A percentile compares a stretch with the other conserved stretches of the same genome.
Evolutionary conservation across 2,113 vertebrate genomes (phyloP).

Genomic region (Sebastes fasciatus): DNA sequence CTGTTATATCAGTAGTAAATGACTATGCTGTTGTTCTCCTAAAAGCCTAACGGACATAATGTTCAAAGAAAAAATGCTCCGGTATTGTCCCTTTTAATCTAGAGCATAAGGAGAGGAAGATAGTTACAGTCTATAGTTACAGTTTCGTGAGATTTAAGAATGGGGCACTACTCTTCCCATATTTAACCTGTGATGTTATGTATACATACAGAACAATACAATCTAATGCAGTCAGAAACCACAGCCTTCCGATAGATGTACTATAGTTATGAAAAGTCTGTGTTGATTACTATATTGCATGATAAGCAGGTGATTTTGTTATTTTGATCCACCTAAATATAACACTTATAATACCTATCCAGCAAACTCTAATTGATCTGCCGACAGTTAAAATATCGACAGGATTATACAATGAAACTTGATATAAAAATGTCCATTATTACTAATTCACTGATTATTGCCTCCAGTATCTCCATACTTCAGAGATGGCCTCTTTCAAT

Average conservation of each 20-base stretch:
- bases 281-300: too few species aligned
- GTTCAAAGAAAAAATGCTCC: conserved; percentile 1
- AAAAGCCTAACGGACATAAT: conserved; percentile 45
- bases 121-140: background rate
- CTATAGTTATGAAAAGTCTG: background rate
- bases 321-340: too few species aligned
- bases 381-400: too few species aligned
- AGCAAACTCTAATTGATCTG: too few species aligned
- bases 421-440: too few species aligned
- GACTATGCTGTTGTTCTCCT: conserved; percentile 46
- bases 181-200: background rate
- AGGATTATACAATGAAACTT: too few species aligned
- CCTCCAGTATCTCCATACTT: too few species aligned
- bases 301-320: too few species aligned
- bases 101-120: background rate
- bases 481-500: too few species aligned
- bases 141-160: background rate
- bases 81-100: conserved; percentile 18
- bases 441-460: too few species aligned
- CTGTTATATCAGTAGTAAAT: conserved; percentile 53
- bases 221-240: background rate
- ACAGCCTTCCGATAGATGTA: background rate
- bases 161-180: background rate
- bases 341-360: too few species aligned
- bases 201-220: background rate